Evolutionary conservation across 1,140 invertebrate genomes (phyloP), one percentile per base, ranked within the genome.

Genomic region (Subanguina moxae): DNA sequence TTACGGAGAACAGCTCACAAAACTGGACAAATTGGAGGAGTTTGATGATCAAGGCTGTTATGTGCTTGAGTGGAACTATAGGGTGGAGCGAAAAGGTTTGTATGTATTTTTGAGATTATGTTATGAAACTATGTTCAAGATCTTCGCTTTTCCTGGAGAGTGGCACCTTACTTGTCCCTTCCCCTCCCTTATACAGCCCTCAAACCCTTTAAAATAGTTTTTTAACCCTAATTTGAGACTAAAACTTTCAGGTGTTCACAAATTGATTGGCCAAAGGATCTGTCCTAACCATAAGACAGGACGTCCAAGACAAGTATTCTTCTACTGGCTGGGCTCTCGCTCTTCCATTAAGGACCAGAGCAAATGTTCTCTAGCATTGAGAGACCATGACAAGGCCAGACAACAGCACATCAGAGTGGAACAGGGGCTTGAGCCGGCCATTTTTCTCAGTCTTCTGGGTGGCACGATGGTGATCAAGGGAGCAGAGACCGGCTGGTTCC

Each of bases 311-410:
- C 42, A 30, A 17, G 63, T 57, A 0, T 75, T 62, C 27, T 75
- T 75, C 30, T 75, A 75, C 45, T 75, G 73, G 73, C 30, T 75
- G 25, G 73, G 73, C 32, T 27, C 23, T 19, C 1, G 32, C 8
- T 52, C 69, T 9, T 45, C 74, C 21, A 56, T 70, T 23, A 66
- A 61, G 27, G 62, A 73, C 15, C 70, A 67, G 57, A 59, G 68
- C 23, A 48, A n/a, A 23, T 76, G 75, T 68, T 74, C 73, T 19
- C 43, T 75, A 21, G 62, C 73, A 25, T 56, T 75, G 58, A 30
- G 73, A n/a, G 58, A 76, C 17, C 23, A 52, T 43, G 73, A 75
- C 43, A 75, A 69, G 5, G 70, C 76, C n/a, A 62, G 73, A 8
- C 57, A 46, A 19, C 58, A 72, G 45, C 73, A 75, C 28, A 32